Base-by-base conservation (phyloP, 2,797 vertebrate genomes). In the Poeciliopsis gracilis region DNA sequence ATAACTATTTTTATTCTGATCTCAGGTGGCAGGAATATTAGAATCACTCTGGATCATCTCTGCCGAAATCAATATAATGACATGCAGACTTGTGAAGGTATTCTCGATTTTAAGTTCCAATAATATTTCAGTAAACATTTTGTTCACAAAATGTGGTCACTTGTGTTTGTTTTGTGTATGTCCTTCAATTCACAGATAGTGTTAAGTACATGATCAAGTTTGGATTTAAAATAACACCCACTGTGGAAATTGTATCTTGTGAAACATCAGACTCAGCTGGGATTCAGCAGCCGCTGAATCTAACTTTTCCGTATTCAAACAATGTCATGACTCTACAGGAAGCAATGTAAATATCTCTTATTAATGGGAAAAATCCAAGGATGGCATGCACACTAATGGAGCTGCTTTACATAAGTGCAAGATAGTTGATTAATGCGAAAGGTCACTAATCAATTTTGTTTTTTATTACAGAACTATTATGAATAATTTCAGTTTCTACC, bases 381-480 rank as follows among this genome's bases (percentile, higher is more conserved):
- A 18, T 38, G 16, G 33, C 12, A 59, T 5, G 11, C 25, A 15
- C 28, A 18, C 28, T 16, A 33, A 33, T n/a, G 4, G 57, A 59
- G n/a, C 28, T 61, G 57, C 16, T 67, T 18, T 25, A 46, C 55
- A 25, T 33, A n/a, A 4, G 20, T 25, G 28, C 53, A 16, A 20
- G 9, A 23, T 7, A 9, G 53, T 3, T 55, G 11, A 77, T 41
- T 23, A 36, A 73, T 47, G 43, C 3, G 2, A 13, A 9, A 51
- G 5, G 69, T 70, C 67, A 20, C 13, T 57, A 12, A 5, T 74
- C 30, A 2, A 51, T 23, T 0, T 43, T 72, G 30, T 5, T 72
- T 82, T 59, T 61, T 11, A 36, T 77, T 45, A 9, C 83, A 92
- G 90, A 71, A 1, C 59, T 0, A 3, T 38, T 4, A 74, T 90